Evolutionary conservation across 2,888 invertebrate genomes (phyloP).

Genomic region (Cerceris rybyensis): DNA sequence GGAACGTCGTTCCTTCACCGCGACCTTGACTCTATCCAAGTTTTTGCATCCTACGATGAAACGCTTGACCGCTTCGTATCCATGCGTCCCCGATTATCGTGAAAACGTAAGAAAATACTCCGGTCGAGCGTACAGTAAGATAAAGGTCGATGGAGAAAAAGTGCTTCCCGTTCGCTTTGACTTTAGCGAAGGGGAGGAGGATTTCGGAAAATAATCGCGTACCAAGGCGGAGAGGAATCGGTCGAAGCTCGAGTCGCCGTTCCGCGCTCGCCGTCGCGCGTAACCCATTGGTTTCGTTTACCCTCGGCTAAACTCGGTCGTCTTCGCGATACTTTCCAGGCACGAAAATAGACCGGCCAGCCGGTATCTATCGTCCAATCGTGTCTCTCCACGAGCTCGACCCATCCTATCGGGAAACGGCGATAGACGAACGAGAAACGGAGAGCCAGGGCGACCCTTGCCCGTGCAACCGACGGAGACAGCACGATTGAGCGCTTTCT

Average conservation of each 20-base stretch:
- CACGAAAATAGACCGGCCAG: conserved; percentile 40
- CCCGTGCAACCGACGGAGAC: too few relatives aligned
- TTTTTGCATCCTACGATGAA: too few relatives aligned
- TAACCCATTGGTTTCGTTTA: conserved; percentile 46
- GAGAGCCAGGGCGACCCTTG: not conserved
- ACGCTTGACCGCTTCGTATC: too few relatives aligned
- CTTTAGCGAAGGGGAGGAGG: too few relatives aligned
- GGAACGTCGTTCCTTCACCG: too few relatives aligned
- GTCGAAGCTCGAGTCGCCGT: not conserved
- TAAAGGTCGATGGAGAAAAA: too few relatives aligned
- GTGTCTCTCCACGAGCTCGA: not conserved
- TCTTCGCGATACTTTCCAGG: conserved; percentile 41
- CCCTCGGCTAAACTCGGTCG: conserved; percentile 33
- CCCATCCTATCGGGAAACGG: not conserved
- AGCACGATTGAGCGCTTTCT: too few relatives aligned
- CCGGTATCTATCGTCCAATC: conserved; percentile 11
- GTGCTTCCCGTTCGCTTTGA: too few relatives aligned
- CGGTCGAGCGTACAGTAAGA: too few relatives aligned
- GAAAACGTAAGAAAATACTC: too few relatives aligned
- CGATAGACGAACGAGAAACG: not conserved
- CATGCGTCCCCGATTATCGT: too few relatives aligned
- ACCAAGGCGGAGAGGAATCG: not conserved
- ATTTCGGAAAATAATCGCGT: not conserved
- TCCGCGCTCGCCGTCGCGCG: conserved; percentile 6
- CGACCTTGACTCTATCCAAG: too few relatives aligned